Evolutionary conservation across 2,888 invertebrate genomes (phyloP).

Genomic region (Phlogophora meticulosa): DNA sequence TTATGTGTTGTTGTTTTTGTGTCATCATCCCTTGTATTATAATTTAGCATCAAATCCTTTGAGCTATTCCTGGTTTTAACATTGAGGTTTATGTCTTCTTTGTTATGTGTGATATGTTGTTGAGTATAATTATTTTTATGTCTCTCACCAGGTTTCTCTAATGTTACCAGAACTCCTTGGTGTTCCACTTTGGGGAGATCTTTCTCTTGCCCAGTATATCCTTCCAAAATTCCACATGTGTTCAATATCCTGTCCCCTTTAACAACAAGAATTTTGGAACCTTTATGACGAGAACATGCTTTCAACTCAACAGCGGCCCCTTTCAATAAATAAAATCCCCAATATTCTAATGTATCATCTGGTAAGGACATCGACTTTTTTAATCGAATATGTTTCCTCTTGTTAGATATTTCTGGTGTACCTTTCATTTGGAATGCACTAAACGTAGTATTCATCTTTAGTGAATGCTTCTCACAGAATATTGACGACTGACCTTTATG

Average conservation of each 20-base stretch:
- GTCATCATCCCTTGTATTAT: constrained; percentile 32
- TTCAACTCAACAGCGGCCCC: constrained; percentile 95
- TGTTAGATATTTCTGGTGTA: constrained; percentile 93
- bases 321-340: constrained; percentile 96
- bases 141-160: constrained; percentile 79
- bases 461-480: constrained; percentile 95
- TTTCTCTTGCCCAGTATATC: constrained; percentile 92
- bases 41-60: constrained; percentile 15
- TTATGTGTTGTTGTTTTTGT: constrained; percentile 30
- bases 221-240: constrained; percentile 95
- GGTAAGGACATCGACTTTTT: constrained; percentile 96
- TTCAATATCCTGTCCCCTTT: constrained; percentile 94
- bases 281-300: constrained; percentile 95
- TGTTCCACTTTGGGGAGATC: constrained; percentile 91
- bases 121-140: constrained; percentile 43
- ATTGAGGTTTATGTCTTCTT: background rate
- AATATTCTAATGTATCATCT: constrained; percentile 96
- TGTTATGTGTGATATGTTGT: constrained; percentile 8
- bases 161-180: constrained; percentile 89
- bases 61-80: constrained; percentile 13
- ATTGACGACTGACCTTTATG: constrained; percentile 95
- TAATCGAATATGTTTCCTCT: constrained; percentile 94
- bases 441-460: constrained; percentile 94
- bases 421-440: constrained; percentile 94
- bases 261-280: constrained; percentile 95